Conservation (phyloP, 2,797 vertebrate species). For the Odontamblyopus lacepedii region DNA sequence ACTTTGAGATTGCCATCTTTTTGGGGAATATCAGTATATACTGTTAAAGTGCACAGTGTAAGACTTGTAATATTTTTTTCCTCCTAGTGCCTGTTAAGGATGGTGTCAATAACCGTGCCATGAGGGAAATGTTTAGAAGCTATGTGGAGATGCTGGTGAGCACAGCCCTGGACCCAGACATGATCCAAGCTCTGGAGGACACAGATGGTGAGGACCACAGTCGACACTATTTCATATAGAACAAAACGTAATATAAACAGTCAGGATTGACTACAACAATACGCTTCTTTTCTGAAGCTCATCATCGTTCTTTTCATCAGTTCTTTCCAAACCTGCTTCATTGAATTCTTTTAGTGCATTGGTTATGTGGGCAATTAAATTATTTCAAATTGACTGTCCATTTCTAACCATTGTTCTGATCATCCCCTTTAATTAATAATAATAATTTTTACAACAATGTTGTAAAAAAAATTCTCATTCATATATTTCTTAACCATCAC, state of each 20-base stretch:
- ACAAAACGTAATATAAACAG: background rate
- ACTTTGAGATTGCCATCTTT: constrained; percentile 9
- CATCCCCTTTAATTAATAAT: background rate
- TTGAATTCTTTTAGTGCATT: background rate
- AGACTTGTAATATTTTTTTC: background rate
- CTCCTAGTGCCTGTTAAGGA: constrained; percentile 75
- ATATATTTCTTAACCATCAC: background rate
- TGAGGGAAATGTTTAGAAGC: constrained; percentile 95
- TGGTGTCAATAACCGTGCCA: constrained; percentile 87
- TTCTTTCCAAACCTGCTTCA: constrained; percentile 13
- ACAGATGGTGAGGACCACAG: constrained; percentile 82
- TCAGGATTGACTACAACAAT: background rate
- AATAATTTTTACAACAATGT: background rate
- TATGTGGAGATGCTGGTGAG: constrained; percentile 95
- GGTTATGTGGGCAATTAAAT: background rate
- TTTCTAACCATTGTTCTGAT: background rate
- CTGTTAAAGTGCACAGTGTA: background rate
- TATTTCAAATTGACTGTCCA: background rate
- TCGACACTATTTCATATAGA: background rate
- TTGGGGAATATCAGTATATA: background rate
- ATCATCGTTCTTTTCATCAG: no score
- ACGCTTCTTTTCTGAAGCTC: background rate
- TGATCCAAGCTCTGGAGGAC: constrained; percentile 94
- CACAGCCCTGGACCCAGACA: constrained; percentile 91
- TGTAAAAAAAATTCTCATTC: background rate